These are phyloP conservation scores for Cyprinus carpio DNA, from an alignment of 2,113 vertebrate species.

Conservation along the genomic window DNA sequence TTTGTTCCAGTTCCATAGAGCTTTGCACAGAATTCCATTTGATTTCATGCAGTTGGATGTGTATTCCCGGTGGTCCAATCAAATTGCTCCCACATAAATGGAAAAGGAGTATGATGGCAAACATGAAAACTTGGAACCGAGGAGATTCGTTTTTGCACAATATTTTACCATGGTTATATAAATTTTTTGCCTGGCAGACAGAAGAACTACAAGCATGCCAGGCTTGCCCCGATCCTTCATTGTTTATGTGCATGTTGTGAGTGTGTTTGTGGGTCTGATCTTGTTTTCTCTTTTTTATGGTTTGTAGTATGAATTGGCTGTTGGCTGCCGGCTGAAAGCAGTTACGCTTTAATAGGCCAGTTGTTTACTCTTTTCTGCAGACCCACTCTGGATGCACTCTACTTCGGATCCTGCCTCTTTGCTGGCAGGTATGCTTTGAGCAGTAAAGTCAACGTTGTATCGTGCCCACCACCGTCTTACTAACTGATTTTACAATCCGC, in stretches of 20 bases:
- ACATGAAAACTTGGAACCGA: constrained; percentile 29
- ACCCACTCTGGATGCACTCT: constrained; percentile 55
- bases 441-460: constrained; percentile 62
- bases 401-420: constrained; percentile 50
- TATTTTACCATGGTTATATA: background rate
- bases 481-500: constrained; percentile 61
- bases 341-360: constrained; percentile 69
- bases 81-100: constrained; percentile 6
- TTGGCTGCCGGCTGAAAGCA: constrained; percentile 61
- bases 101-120: constrained; percentile 3
- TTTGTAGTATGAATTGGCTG: constrained; percentile 61
- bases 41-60: background rate
- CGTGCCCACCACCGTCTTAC: constrained; percentile 61
- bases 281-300: constrained; percentile 66
- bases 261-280: constrained; percentile 32
- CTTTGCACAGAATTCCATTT: background rate
- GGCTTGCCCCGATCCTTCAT: background rate
- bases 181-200: background rate
- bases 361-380: constrained; percentile 70
- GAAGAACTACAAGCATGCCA: constrained; percentile 12
- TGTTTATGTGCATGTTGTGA: constrained; percentile 32
- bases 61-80: constrained; percentile 20
- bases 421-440: constrained; percentile 63
- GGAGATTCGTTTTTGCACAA: background rate
- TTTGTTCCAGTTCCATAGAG: background rate